A percentile compares a stretch with the other conserved stretches of the same genome.
Conservation (phyloP, 2,113 vertebrate species). For the Ictidomys tridecemlineatus region DNA sequence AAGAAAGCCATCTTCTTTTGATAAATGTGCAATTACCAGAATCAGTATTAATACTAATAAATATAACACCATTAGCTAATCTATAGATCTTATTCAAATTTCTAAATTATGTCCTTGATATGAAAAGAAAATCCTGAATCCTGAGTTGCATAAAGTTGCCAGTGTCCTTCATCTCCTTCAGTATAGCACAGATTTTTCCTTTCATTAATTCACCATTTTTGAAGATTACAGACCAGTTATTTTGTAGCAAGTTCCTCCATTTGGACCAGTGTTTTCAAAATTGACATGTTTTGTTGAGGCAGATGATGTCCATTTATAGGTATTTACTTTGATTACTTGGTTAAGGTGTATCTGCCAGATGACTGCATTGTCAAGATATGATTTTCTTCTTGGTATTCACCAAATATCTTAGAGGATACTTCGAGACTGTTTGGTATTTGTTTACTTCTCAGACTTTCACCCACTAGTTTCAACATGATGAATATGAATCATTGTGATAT, state of each 20-base stretch:
- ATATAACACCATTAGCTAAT: not conserved
- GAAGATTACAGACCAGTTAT: not conserved
- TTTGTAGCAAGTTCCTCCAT: slow-evolving; percentile 10
- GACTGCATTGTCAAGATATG: not conserved
- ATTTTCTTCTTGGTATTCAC: not conserved
- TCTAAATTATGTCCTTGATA: not conserved
- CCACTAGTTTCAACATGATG: slow-evolving; percentile 11
- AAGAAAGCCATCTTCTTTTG: not conserved
- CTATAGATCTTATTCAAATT: not conserved
- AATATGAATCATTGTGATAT: not conserved
- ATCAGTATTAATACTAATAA: not conserved
- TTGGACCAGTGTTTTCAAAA: slow-evolving; percentile 5
- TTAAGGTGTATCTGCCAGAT: not conserved
- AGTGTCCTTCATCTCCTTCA: slow-evolving; percentile 1
- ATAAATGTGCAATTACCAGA: not conserved
- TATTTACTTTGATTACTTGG: not conserved
- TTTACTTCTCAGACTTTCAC: not conserved
- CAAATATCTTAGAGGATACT: not conserved
- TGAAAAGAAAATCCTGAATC: not conserved
- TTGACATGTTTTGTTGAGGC: not conserved
- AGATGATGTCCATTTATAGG: not conserved
- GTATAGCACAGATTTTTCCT: not conserved
- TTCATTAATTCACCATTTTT: slow-evolving; percentile 21
- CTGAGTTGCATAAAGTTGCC: not conserved
- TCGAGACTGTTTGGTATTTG: not conserved